A percentile compares a stretch with the other conserved stretches of the same genome.
Conservation (phyloP, 2,797 vertebrate species). For the Molossus alvarezi region DNA sequence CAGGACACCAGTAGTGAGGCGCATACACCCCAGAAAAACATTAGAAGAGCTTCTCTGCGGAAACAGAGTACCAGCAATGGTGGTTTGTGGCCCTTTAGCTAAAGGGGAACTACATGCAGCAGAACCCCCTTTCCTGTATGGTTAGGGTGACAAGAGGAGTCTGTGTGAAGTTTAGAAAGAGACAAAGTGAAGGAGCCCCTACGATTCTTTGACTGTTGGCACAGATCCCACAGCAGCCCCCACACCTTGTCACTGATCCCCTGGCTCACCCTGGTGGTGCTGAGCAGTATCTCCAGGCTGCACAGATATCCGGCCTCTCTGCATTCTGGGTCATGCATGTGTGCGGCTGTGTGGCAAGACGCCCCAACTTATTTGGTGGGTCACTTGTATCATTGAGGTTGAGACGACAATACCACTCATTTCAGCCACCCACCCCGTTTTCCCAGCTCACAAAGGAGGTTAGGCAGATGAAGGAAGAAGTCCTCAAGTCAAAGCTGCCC, state of each 20-base stretch:
- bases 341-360: not conserved
- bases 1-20: not conserved
- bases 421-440: not conserved
- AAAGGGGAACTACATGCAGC: not conserved
- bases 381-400: not conserved
- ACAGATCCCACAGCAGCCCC: not conserved
- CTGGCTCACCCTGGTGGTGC: not conserved
- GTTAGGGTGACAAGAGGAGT: not conserved
- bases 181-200: not conserved
- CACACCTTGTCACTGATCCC: not conserved
- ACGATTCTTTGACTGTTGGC: not conserved
- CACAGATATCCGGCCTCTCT: not conserved
- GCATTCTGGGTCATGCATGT: not conserved
- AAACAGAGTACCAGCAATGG: not conserved
- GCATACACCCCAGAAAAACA: not conserved
- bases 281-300: not conserved
- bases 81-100: not conserved
- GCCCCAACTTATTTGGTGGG: not conserved
- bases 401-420: not conserved
- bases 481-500: not conserved
- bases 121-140: not conserved
- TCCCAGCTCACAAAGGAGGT: not conserved
- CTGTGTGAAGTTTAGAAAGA: not conserved
- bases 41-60: not conserved
- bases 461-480: not conserved